Evolutionary conservation across 2,113 vertebrate species (phyloP).

Genomic region (Telmatochromis brachygnathus): DNA sequence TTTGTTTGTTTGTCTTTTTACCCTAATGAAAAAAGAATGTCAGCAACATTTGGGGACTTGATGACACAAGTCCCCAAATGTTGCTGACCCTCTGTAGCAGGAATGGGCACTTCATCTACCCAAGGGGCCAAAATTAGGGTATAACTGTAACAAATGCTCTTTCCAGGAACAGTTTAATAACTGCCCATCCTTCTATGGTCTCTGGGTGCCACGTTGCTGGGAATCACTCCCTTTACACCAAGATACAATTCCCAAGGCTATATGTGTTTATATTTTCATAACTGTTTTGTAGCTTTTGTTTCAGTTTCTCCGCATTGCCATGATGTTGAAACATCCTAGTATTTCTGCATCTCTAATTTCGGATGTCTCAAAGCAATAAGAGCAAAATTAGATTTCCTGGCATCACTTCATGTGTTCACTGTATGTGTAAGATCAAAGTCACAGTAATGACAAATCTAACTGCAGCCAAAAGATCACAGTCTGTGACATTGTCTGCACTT

Average conservation of each 20-base stretch:
- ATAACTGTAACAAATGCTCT: not conserved
- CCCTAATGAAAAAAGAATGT: not conserved
- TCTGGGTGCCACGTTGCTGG: not conserved
- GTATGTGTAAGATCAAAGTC: slow-evolving; percentile 16
- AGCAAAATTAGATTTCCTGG: not conserved
- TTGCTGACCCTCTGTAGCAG: not conserved
- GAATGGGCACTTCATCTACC: not conserved
- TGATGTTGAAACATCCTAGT: not conserved
- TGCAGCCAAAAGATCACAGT: not conserved
- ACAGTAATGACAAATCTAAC: slow-evolving; percentile 7
- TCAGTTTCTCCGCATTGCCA: not conserved
- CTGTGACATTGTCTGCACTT: slow-evolving; percentile 36
- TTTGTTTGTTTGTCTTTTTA: not conserved
- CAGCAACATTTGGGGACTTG: not conserved
- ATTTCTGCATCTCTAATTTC: not conserved
- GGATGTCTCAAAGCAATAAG: not conserved
- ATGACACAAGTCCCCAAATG: not conserved
- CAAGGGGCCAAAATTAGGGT: not conserved
- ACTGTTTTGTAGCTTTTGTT: not conserved
- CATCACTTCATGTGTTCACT: not conserved
- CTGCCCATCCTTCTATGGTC: not conserved
- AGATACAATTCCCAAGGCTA: not conserved
- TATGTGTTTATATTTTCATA: not conserved
- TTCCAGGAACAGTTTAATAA: not conserved
- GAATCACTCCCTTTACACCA: not conserved